These are phyloP conservation scores for Drosophila tsacasi DNA, from an alignment of 1,140 invertebrate species.

Conservation along the genomic window DNA sequence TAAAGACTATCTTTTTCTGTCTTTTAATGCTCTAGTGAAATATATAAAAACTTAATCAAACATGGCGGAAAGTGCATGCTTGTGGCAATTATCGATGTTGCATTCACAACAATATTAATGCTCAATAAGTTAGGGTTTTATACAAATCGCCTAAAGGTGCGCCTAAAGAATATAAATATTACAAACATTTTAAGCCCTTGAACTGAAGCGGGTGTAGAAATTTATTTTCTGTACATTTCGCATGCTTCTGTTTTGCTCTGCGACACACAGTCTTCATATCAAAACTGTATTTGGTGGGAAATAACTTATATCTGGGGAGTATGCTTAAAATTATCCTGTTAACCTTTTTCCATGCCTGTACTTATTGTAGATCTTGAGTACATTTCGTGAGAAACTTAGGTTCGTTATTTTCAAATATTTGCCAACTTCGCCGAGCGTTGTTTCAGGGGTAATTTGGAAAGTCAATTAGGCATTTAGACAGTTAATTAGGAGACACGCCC, in stretches of 20 bases:
- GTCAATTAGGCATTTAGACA: slow-evolving; percentile 61
- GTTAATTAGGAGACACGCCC: slow-evolving; percentile 50
- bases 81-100: not conserved
- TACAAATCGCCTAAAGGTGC: not conserved
- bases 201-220: not conserved
- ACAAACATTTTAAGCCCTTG: not conserved
- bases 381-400: slow-evolving; percentile 11
- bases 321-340: not conserved
- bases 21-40: not conserved
- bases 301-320: not conserved
- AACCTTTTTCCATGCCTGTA: too few species aligned
- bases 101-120: not conserved
- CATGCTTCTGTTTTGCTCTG: not conserved
- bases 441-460: slow-evolving; percentile 19
- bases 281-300: not conserved
- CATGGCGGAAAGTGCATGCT: not conserved
- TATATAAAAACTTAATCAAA: too few species aligned
- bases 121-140: not conserved
- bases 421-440: slow-evolving; percentile 15
- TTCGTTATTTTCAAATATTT: slow-evolving; percentile 24
- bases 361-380: not conserved
- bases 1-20: not conserved
- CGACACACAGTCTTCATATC: not conserved
- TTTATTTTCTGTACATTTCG: not conserved
- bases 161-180: not conserved